Conservation (phyloP, 2,888 invertebrate species). For the Hyles lineata region DNA sequence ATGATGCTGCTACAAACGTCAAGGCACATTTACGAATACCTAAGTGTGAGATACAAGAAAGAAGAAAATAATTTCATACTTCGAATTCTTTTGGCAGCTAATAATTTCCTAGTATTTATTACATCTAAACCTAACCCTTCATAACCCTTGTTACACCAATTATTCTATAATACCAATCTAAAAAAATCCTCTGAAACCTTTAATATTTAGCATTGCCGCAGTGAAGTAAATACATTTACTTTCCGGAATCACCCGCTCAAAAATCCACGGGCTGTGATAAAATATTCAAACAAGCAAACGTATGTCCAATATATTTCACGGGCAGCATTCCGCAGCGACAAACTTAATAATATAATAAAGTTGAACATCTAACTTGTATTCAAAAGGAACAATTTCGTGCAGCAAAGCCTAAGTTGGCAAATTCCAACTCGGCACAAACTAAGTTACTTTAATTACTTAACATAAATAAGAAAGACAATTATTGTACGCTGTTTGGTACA, state of each 20-base stretch:
- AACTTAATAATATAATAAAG: slow-evolving; percentile 19
- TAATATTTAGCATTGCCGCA: not conserved
- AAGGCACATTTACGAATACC: too few relatives aligned
- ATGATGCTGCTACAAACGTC: too few relatives aligned
- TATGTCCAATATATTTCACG: slow-evolving; percentile 12
- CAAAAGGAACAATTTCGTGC: slow-evolving; percentile 5
- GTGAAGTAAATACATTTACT: not conserved
- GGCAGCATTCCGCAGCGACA: slow-evolving; percentile 1
- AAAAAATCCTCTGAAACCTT: not conserved
- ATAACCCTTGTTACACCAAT: not conserved
- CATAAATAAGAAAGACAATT: slow-evolving; percentile 18
- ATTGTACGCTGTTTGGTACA: not conserved
- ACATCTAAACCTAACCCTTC: too few relatives aligned
- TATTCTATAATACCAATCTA: not conserved
- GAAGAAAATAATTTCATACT: too few relatives aligned
- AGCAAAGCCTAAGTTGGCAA: not conserved
- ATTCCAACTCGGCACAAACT: slow-evolving; percentile 7
- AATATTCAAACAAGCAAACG: not conserved
- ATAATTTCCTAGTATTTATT: too few relatives aligned
- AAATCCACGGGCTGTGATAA: slow-evolving; percentile 17
- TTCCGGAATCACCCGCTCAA: not conserved
- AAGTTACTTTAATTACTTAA: slow-evolving; percentile 12
- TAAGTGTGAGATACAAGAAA: too few relatives aligned
- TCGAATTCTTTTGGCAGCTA: too few relatives aligned
- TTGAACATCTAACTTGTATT: slow-evolving; percentile 1